These are phyloP conservation scores for Rutpela maculata DNA, from an alignment of 2,888 invertebrate species.

Conservation along the genomic window DNA sequence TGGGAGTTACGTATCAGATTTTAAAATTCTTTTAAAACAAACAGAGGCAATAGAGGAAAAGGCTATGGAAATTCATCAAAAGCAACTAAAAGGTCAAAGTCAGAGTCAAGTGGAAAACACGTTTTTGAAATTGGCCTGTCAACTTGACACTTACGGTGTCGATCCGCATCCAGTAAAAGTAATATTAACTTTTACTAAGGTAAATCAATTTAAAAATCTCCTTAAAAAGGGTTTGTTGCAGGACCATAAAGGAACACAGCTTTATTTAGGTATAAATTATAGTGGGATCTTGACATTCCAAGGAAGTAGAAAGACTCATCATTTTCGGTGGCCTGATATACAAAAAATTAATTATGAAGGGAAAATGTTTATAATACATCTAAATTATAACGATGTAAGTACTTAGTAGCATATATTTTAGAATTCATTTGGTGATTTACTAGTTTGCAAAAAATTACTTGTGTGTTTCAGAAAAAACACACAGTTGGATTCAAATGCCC, in stretches of 20 bases:
- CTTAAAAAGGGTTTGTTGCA: slow-evolving; percentile 71
- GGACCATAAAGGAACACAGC: slow-evolving; percentile 94
- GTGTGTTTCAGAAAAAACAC: slow-evolving; percentile 87
- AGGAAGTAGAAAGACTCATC: slow-evolving; percentile 93
- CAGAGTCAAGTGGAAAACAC: slow-evolving; percentile 91
- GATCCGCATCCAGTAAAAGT: slow-evolving; percentile 99
- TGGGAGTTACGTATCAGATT: slow-evolving; percentile 92
- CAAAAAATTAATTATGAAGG: slow-evolving; percentile 98
- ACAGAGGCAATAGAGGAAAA: slow-evolving; percentile 93
- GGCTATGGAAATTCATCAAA: slow-evolving; percentile 94
- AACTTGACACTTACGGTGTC: slow-evolving; percentile 96
- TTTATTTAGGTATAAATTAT: slow-evolving; percentile 96
- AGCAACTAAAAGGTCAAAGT: slow-evolving; percentile 89
- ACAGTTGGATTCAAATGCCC: slow-evolving; percentile 97
- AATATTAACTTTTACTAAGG: slow-evolving; percentile 48
- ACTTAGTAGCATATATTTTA: neutral
- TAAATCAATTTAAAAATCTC: slow-evolving; percentile 32
- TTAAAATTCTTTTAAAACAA: slow-evolving; percentile 94
- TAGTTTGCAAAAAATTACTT: neutral
- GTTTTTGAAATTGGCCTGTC: slow-evolving; percentile 93
- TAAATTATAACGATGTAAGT: slow-evolving; percentile 92
- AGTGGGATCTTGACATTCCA: slow-evolving; percentile 96
- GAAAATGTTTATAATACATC: slow-evolving; percentile 97
- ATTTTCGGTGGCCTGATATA: slow-evolving; percentile 97
- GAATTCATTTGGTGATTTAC: neutral